phyloP scores from a whole-genome alignment of 2,888 invertebrate species.

The Synanthedon vespiformis region DNA sequence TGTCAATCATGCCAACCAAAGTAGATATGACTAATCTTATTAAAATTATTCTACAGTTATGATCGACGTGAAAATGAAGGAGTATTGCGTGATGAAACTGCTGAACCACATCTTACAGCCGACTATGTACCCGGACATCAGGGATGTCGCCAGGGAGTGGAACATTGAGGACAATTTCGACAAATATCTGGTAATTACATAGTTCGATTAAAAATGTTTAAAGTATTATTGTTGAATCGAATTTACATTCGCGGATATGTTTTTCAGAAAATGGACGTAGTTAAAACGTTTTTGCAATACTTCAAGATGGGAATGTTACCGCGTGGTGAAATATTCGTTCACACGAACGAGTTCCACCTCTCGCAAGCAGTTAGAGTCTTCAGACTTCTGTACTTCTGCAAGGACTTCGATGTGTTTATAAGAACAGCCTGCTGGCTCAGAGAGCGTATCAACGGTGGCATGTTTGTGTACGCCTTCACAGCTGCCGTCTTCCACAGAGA shows the following conservation, averaged over 20 bases:
- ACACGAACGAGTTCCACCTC: constrained; percentile 71
- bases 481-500: constrained; percentile 76
- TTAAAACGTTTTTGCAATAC: constrained; percentile 68
- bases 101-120: constrained; percentile 73
- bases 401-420: constrained; percentile 77
- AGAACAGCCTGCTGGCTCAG: constrained; percentile 78
- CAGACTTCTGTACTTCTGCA: constrained; percentile 75
- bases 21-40: no score
- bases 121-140: constrained; percentile 70
- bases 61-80: constrained; percentile 63
- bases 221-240: no score
- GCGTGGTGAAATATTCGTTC: constrained; percentile 70
- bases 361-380: constrained; percentile 73
- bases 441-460: constrained; percentile 77
- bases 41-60: constrained; percentile 38
- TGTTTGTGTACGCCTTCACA: constrained; percentile 79
- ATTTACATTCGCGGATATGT: background rate
- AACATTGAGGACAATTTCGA: constrained; percentile 70
- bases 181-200: constrained; percentile 58
- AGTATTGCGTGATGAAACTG: constrained; percentile 69
- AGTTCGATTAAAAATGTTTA: background rate
- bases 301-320: constrained; percentile 73
- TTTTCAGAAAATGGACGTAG: constrained; percentile 65
- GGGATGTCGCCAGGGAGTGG: constrained; percentile 71
- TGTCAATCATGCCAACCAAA: no score